phyloP scores from a whole-genome alignment of 1,140 invertebrate genomes.

The Pectinophora gossypiella region DNA sequence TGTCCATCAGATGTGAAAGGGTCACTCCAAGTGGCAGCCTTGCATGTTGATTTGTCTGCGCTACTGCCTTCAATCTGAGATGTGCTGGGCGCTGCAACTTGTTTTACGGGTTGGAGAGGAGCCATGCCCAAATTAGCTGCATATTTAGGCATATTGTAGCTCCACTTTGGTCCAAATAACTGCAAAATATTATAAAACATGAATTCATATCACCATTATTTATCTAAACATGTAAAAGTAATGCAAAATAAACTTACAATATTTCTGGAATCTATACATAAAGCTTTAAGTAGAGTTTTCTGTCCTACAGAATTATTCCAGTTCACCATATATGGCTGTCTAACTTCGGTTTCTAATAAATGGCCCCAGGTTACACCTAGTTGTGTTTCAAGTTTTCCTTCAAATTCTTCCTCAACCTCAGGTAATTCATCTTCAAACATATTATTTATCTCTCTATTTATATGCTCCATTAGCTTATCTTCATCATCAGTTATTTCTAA shows the following conservation, averaged over 20 bases:
- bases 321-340: conserved; percentile 82
- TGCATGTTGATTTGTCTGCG: conserved; percentile 42
- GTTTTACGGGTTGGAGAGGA: conserved; percentile 85
- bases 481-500: conserved; percentile 50
- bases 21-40: conserved; percentile 38
- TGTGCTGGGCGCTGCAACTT: conserved; percentile 30
- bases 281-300: conserved; percentile 80
- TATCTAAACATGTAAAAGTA: neutral
- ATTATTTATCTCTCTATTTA: conserved; percentile 72
- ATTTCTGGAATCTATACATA: conserved; percentile 88
- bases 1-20: conserved; percentile 59
- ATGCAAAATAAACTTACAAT: conserved; percentile 79
- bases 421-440: conserved; percentile 56
- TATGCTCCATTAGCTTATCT: conserved; percentile 71
- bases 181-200: no score
- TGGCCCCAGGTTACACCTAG: conserved; percentile 68
- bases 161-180: conserved; percentile 88
- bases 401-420: conserved; percentile 35
- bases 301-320: conserved; percentile 84
- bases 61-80: conserved; percentile 19
- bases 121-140: conserved; percentile 85
- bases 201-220: neutral
- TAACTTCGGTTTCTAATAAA: conserved; percentile 80
- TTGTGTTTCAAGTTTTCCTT: conserved; percentile 57
- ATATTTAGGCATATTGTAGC: conserved; percentile 84